These are phyloP conservation scores for Drosophila albomicans DNA, from an alignment of 1,140 invertebrate species.

Conservation along the genomic window DNA sequence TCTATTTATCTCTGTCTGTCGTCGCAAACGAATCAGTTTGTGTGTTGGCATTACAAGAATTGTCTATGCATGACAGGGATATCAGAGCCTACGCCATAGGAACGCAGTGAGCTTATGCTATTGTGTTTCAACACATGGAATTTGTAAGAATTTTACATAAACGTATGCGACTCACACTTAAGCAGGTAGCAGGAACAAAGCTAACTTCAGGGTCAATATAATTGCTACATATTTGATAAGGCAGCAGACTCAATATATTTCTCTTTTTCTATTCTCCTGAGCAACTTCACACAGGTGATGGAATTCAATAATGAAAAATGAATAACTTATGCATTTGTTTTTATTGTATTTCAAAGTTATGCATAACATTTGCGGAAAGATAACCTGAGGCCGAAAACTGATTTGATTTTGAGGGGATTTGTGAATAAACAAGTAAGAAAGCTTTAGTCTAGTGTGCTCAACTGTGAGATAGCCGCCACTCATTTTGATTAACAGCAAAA, in stretches of 20 bases:
- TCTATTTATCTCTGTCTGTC: constrained; percentile 25
- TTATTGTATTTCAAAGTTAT: constrained; percentile 19
- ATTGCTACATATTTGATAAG: constrained; percentile 20
- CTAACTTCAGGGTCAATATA: constrained; percentile 10
- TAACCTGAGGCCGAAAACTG: constrained; percentile 24
- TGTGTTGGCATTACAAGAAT: constrained; percentile 46
- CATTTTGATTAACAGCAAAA: too few species aligned
- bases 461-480: too few species aligned
- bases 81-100: neutral
- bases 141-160: constrained; percentile 31
- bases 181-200: neutral
- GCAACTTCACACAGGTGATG: constrained; percentile 7
- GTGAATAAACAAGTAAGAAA: neutral
- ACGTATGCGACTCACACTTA: neutral
- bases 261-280: neutral
- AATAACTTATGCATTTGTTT: constrained; percentile 9
- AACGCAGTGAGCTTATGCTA: neutral
- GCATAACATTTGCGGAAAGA: constrained; percentile 23
- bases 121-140: constrained; percentile 1
- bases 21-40: constrained; percentile 26
- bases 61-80: constrained; percentile 50
- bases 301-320: constrained; percentile 5
- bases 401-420: constrained; percentile 40
- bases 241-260: neutral
- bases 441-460: too few species aligned